A percentile compares a stretch with the other conserved stretches of the same genome.
These are phyloP conservation scores for Amphiduros pacificus DNA, from an alignment of 2,888 invertebrate genomes.

Conservation along the genomic window DNA sequence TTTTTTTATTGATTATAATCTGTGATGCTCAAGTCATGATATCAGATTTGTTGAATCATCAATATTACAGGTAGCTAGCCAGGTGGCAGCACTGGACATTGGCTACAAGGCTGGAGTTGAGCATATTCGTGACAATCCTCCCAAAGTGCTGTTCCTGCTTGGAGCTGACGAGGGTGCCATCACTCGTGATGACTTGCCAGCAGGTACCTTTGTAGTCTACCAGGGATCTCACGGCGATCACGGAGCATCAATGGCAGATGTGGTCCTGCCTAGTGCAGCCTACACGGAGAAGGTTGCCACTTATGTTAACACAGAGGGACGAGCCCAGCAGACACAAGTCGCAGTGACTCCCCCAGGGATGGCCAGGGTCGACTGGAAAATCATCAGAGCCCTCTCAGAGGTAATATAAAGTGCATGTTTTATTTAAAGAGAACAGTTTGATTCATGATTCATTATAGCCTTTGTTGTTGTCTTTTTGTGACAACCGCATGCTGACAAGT, in stretches of 20 bases:
- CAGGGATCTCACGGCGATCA: slow-evolving; percentile 80
- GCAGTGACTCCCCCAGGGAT: slow-evolving; percentile 90
- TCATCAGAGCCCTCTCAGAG: slow-evolving; percentile 93
- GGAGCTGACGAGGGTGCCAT: slow-evolving; percentile 91
- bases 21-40: too few species aligned
- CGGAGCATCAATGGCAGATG: slow-evolving; percentile 90
- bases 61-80: slow-evolving; percentile 61
- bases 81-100: slow-evolving; percentile 90
- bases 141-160: slow-evolving; percentile 82
- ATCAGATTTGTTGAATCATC: too few species aligned
- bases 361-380: slow-evolving; percentile 98
- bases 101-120: slow-evolving; percentile 82
- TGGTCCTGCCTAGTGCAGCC: slow-evolving; percentile 89
- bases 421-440: too few species aligned
- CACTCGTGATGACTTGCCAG: slow-evolving; percentile 75
- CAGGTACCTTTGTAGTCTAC: slow-evolving; percentile 85
- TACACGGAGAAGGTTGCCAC: slow-evolving; percentile 99
- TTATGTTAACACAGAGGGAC: slow-evolving; percentile 96
- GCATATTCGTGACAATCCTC: slow-evolving; percentile 65
- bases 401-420: too few species aligned
- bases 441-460: too few species aligned
- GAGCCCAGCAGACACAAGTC: slow-evolving; percentile 85
- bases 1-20: too few species aligned
- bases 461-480: too few species aligned
- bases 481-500: too few species aligned